phyloP scores from a whole-genome alignment of 2,888 invertebrate species.

The Campoplex capitator region DNA sequence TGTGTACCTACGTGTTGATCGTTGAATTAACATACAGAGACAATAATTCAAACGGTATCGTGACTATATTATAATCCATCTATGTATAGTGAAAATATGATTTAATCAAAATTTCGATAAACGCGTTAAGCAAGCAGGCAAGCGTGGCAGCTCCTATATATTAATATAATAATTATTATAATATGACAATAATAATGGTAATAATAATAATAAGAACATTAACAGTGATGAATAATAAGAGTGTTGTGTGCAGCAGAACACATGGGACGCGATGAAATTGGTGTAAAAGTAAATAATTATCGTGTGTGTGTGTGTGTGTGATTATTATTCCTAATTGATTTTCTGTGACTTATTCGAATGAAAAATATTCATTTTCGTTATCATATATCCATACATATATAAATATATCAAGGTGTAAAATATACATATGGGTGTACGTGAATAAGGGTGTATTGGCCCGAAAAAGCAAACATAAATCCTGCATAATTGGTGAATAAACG shows the following conservation, averaged over 20 bases:
- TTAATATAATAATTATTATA: slow-evolving; percentile 63
- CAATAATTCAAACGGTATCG: slow-evolving; percentile 38
- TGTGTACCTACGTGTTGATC: slow-evolving; percentile 50
- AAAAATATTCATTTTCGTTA: slow-evolving; percentile 2
- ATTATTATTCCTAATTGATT: slow-evolving; percentile 18
- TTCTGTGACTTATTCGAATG: slow-evolving; percentile 27
- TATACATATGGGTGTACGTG: slow-evolving; percentile 51
- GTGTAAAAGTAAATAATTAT: slow-evolving; percentile 35
- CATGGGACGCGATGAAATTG: slow-evolving; percentile 63
- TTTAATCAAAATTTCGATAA: slow-evolving; percentile 66
- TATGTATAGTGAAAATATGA: slow-evolving; percentile 53
- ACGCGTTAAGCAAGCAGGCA: slow-evolving; percentile 80
- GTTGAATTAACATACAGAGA: slow-evolving; percentile 17
- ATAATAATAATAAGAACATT: slow-evolving; percentile 9
- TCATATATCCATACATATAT: slow-evolving; percentile 26
- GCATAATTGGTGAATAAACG: slow-evolving; percentile 82
- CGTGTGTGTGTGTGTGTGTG: slow-evolving; percentile 23
- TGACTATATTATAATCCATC: slow-evolving; percentile 51
- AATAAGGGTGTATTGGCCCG: slow-evolving; percentile 65
- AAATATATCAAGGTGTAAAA: slow-evolving; percentile 23
- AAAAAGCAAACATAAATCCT: slow-evolving; percentile 78
- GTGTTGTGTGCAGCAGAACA: slow-evolving; percentile 51
- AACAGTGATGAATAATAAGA: slow-evolving; percentile 37
- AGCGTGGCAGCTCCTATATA: slow-evolving; percentile 79
- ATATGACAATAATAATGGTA: slow-evolving; percentile 44